Evolutionary conservation across 2,888 invertebrate genomes (phyloP), one percentile per base, ranked within the genome.

Genomic region (Drosophila dives): DNA sequence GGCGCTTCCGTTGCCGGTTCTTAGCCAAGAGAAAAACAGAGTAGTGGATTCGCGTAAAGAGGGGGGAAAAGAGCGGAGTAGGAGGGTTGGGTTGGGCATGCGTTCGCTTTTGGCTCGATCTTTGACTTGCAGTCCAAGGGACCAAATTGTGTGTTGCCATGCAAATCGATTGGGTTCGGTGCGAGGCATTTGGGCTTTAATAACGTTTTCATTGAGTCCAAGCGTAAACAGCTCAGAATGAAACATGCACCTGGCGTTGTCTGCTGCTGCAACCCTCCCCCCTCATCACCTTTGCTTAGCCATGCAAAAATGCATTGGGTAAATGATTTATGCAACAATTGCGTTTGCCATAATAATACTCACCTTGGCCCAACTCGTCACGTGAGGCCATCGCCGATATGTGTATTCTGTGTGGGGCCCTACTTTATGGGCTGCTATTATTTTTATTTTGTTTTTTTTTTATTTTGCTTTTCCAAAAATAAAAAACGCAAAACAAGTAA

Each of bases 361-460:
- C 83, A 88, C 86, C 86, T 86, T 86, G 86, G 83, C 86, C 88
- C 83, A 78, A 65, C 80, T 78, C 29, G 64, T 86, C 86, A 81
- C 84, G 83, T 83, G 78, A 83, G 65, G 64, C 64, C 73, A 45
- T 38, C 23, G 8, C 45, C 23, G 45, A 15, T 8, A 23, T 20
- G 20, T 15, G 20, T 45, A 23, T 45, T 45, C 15, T 23, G 23
- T 15, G 8, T 45, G 20, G 15, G 23, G 45, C 45, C 45, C 45
- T 23, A 23, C 15, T 4, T 45, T 45, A 5, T 29, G 29, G 29
- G 5, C 1, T 23, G 45, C 8, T 20, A 29, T 29, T 29, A 29
- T 45, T n/a, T 42, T 38, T 1, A 11, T n/a, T 20, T 12, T n/a
- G 17, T 38, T 61, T 61, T 5, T 12, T 20, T 53, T 29, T 42